phyloP scores from a whole-genome alignment of 37 sponge, comb jelly and placozoan genomes.

The Chondrosia reniformis region DNA sequence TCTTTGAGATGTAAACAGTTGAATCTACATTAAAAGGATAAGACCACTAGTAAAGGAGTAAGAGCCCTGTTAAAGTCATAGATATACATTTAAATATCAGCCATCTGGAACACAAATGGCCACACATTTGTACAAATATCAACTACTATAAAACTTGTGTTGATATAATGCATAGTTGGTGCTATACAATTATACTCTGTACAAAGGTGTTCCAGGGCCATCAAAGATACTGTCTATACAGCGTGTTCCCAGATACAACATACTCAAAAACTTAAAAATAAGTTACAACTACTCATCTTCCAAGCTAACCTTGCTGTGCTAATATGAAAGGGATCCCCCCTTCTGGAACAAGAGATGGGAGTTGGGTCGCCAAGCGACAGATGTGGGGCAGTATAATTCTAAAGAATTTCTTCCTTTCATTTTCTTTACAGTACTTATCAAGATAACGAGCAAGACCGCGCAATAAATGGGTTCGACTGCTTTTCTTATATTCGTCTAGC shows the following conservation, averaged over 20 bases:
- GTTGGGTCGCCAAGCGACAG: conserved; percentile 38
- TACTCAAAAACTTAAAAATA: no score
- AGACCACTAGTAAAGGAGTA: conserved; percentile 1
- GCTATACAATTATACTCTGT: no score
- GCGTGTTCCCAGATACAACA: no score
- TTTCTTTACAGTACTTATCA: conserved; percentile 21
- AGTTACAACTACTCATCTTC: no score
- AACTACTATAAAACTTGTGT: no score
- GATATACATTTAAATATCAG: no score
- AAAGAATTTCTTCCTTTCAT: conserved; percentile 54
- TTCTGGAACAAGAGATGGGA: conserved; percentile 47
- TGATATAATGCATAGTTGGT: no score
- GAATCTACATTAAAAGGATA: conserved; percentile 11
- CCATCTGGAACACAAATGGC: no score
- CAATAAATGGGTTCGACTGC: background rate
- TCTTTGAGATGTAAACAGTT: conserved; percentile 43
- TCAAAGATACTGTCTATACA: no score
- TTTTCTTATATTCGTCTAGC: background rate
- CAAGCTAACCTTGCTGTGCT: conserved; percentile 51
- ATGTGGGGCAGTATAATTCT: conserved; percentile 49
- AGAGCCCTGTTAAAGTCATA: background rate
- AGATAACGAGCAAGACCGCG: conserved; percentile 36
- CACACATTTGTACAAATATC: no score
- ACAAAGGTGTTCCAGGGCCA: no score
- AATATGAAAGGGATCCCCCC: conserved; percentile 55